These are phyloP conservation scores for Argyrosomus japonicus DNA, from an alignment of 2,113 vertebrate species.

Conservation along the genomic window DNA sequence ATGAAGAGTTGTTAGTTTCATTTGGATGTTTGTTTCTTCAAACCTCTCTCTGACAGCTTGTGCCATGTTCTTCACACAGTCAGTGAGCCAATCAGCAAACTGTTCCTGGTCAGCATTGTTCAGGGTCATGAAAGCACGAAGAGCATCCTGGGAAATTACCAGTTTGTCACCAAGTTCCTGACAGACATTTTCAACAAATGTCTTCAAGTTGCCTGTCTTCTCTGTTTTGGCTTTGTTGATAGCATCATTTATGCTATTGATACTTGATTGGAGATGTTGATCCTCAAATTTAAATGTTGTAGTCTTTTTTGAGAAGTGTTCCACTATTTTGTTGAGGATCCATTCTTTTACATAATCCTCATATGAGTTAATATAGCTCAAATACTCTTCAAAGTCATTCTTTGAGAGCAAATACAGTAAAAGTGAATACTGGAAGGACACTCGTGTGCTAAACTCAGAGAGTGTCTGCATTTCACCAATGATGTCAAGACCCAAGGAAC, in stretches of 20 bases:
- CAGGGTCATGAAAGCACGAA: too few species aligned
- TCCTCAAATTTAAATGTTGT: constrained; percentile 38
- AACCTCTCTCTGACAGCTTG: too few species aligned
- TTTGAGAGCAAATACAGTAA: too few species aligned
- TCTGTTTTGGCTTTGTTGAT: constrained; percentile 33
- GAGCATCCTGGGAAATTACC: constrained; percentile 63
- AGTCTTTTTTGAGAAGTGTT: constrained; percentile 22
- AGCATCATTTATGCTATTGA: neutral
- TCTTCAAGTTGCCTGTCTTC: constrained; percentile 28
- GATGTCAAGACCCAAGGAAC: too few species aligned
- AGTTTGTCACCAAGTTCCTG: constrained; percentile 62
- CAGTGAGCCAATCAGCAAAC: too few species aligned
- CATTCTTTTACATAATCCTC: too few species aligned
- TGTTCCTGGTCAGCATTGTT: constrained; percentile 20
- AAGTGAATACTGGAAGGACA: neutral
- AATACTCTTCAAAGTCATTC: too few species aligned
- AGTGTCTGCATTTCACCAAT: neutral
- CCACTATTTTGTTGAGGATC: too few species aligned
- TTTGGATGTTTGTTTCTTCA: too few species aligned
- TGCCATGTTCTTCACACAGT: constrained; percentile 57
- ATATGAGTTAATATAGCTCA: too few species aligned
- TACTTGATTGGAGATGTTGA: constrained; percentile 19
- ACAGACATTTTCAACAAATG: constrained; percentile 63
- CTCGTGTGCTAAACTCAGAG: neutral
- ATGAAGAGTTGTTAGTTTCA: too few species aligned